Evolutionary conservation across 2,113 vertebrate genomes (phyloP).

Genomic region (Dolichotis patagonum): DNA sequence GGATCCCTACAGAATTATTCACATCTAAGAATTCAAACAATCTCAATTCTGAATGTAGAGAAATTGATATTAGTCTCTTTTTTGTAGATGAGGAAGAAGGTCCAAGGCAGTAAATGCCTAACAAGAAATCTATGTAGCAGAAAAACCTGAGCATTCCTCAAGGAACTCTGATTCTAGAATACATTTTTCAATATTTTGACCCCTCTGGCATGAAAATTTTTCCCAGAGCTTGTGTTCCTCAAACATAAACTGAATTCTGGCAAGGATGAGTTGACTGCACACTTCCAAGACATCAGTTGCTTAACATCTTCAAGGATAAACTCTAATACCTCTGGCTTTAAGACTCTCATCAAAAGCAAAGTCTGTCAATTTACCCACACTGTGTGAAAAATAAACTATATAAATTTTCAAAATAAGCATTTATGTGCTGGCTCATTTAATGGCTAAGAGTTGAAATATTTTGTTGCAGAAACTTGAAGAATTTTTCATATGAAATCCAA

Average conservation of each 20-base stretch:
- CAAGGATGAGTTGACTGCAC: background rate
- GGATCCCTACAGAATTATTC: background rate
- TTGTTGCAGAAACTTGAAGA: background rate
- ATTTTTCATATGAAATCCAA: background rate
- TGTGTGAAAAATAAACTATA: slow-evolving; percentile 1
- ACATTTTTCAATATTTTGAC: background rate
- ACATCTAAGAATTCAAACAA: background rate
- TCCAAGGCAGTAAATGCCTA: background rate
- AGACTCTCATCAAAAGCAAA: slow-evolving; percentile 1
- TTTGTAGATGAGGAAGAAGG: slow-evolving; percentile 7
- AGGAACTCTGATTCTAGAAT: background rate
- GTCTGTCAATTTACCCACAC: slow-evolving; percentile 1
- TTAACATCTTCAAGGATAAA: background rate
- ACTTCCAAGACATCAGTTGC: background rate
- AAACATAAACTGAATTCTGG: background rate
- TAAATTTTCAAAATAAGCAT: slow-evolving; percentile 1
- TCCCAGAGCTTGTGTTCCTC: background rate
- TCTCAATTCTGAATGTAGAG: background rate
- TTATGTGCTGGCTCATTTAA: slow-evolving; percentile 12
- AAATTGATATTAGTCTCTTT: background rate
- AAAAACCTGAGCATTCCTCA: background rate
- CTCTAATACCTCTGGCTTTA: background rate
- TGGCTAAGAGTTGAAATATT: background rate
- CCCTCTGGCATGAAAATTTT: background rate
- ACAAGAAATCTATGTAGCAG: background rate